These are phyloP conservation scores for Anguilla japonica DNA, from an alignment of 2,113 vertebrate species.

Conservation along the genomic window DNA sequence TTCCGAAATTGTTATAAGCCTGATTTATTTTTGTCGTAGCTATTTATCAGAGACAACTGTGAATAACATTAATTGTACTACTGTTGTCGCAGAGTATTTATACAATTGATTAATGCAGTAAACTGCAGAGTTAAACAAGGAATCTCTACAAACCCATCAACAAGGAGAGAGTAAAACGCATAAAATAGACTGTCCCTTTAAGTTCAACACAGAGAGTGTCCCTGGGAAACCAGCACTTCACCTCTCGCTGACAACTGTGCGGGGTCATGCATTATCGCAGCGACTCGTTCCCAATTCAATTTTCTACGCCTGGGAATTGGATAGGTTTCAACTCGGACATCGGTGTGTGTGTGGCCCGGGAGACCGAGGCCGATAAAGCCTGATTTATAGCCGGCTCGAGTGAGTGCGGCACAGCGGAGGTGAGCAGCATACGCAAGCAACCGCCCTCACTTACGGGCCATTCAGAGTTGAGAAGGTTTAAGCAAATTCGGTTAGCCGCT, in stretches of 20 bases:
- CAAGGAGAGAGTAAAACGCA: neutral
- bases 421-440: no score
- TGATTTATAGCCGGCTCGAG: no score
- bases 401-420: no score
- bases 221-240: neutral
- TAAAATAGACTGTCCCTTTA: neutral
- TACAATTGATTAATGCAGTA: neutral
- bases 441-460: no score
- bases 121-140: neutral
- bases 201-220: neutral
- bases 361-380: neutral
- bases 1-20: no score
- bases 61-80: neutral
- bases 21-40: no score
- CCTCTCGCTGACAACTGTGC: constrained; percentile 5
- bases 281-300: neutral
- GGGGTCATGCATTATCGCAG: neutral
- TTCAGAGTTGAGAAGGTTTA: no score
- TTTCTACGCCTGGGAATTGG: constrained; percentile 7
- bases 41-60: neutral
- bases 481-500: no score
- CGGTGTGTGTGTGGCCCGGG: neutral
- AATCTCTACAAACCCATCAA: neutral
- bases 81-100: neutral
- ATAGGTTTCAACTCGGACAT: neutral